These are phyloP conservation scores for Indicator maculatus DNA, from an alignment of 2,113 vertebrate species.

Conservation along the genomic window DNA sequence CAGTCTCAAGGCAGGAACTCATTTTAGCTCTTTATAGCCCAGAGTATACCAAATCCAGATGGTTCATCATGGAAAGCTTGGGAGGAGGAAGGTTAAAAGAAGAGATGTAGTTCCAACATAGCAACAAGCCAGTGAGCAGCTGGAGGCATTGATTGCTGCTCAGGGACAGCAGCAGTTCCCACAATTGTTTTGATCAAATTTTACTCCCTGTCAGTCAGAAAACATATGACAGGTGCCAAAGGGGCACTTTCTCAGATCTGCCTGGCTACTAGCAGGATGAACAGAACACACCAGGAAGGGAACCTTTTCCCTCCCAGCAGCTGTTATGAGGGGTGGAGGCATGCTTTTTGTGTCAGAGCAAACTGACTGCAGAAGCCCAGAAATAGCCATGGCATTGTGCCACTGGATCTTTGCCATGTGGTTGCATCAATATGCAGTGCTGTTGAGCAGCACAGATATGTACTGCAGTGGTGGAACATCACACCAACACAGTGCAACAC, in stretches of 20 bases:
- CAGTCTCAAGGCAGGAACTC: not conserved
- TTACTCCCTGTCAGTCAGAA: not conserved
- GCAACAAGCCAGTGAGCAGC: not conserved
- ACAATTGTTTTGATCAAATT: not conserved
- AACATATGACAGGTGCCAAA: not conserved
- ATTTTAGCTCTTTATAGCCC: not conserved
- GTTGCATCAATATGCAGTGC: not conserved
- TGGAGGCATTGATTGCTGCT: not conserved
- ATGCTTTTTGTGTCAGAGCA: not conserved
- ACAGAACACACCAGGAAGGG: not conserved
- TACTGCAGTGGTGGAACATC: not conserved
- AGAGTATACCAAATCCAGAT: not conserved
- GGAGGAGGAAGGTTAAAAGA: not conserved
- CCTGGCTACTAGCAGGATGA: not conserved
- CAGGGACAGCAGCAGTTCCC: not conserved
- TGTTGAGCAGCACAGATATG: fast-evolving
- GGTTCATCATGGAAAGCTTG: not conserved
- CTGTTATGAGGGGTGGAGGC: not conserved
- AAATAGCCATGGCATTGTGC: conserved; percentile 26
- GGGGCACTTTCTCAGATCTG: not conserved
- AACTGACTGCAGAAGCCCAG: not conserved
- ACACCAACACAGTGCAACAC: fast-evolving
- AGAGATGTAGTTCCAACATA: not conserved
- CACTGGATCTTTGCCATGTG: not conserved
- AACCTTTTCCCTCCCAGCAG: not conserved